phyloP scores from a whole-genome alignment of 1,140 invertebrate species.

The Tetramorium alpestre region DNA sequence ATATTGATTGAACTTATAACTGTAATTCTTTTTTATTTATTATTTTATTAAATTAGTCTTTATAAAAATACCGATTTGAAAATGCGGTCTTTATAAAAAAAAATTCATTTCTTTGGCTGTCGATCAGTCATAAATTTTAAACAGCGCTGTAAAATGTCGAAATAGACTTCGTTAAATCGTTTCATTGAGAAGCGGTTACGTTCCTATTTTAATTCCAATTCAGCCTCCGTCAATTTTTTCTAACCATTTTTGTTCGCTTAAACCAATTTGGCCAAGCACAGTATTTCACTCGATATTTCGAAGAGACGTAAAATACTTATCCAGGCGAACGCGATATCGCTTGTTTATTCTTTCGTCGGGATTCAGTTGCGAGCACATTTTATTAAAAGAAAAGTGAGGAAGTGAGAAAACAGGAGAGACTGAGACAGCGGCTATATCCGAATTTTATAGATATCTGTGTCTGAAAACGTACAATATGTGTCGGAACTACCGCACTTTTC shows the following conservation, averaged over 20 bases:
- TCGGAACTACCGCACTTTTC: constrained; percentile 7
- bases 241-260: background rate
- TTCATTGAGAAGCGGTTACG: background rate
- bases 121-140: background rate
- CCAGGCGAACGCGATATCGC: background rate
- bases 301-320: constrained; percentile 28
- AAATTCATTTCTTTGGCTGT: background rate
- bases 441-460: constrained; percentile 14
- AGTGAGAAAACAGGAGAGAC: constrained; percentile 1
- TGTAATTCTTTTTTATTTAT: background rate
- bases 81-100: background rate
- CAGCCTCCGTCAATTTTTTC: background rate
- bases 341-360: constrained; percentile 42
- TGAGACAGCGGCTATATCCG: background rate
- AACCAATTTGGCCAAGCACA: background rate
- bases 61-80: background rate
- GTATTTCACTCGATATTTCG: background rate
- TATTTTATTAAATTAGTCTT: background rate
- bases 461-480: constrained; percentile 4
- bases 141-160: background rate
- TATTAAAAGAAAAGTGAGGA: constrained; percentile 18
- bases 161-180: background rate
- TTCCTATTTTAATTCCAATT: background rate
- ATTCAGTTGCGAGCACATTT: constrained; percentile 22
- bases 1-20: background rate